Conservation (phyloP, 1,140 invertebrate genomes). For the Telenomus remus region DNA sequence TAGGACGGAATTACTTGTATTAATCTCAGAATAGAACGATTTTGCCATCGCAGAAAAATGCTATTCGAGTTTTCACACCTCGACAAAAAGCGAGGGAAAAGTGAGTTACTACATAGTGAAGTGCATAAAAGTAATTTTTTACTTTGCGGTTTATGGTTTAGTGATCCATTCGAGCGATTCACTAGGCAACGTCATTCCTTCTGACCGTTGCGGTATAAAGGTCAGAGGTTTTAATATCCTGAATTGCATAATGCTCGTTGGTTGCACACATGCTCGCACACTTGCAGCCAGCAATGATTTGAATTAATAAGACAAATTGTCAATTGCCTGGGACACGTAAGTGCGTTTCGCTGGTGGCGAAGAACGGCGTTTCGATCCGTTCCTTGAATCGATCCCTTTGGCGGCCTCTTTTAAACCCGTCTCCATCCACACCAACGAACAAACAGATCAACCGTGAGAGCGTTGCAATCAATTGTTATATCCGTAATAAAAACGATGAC, state of each 20-base stretch:
- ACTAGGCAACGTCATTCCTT: slow-evolving; percentile 50
- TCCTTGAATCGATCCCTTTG: slow-evolving; percentile 50
- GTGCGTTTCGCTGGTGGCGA: slow-evolving; percentile 47
- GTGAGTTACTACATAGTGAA: not conserved
- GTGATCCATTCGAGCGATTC: slow-evolving; percentile 53
- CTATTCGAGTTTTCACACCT: too few relatives aligned
- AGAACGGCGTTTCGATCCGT: slow-evolving; percentile 51
- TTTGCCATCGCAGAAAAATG: too few relatives aligned
- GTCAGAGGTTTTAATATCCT: slow-evolving; percentile 76
- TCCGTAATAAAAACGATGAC: slow-evolving; percentile 51
- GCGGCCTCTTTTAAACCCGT: slow-evolving; percentile 13
- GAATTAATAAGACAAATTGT: slow-evolving; percentile 75
- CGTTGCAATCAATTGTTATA: slow-evolving; percentile 48
- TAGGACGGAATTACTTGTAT: too few relatives aligned
- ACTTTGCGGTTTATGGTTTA: slow-evolving; percentile 54
- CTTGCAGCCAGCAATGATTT: slow-evolving; percentile 71
- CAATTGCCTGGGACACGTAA: slow-evolving; percentile 59
- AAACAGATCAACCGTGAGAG: slow-evolving; percentile 39
- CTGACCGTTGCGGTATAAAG: slow-evolving; percentile 64
- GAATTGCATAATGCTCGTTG: slow-evolving; percentile 46
- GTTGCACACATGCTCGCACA: slow-evolving; percentile 52
- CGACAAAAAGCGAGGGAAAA: too few relatives aligned
- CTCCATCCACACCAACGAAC: slow-evolving; percentile 19
- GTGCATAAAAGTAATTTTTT: slow-evolving; percentile 25
- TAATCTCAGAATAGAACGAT: too few relatives aligned